Evolutionary conservation across 1,140 invertebrate species (phyloP), one percentile per base, ranked within the genome.

Genomic region (Nebria ingens): DNA sequence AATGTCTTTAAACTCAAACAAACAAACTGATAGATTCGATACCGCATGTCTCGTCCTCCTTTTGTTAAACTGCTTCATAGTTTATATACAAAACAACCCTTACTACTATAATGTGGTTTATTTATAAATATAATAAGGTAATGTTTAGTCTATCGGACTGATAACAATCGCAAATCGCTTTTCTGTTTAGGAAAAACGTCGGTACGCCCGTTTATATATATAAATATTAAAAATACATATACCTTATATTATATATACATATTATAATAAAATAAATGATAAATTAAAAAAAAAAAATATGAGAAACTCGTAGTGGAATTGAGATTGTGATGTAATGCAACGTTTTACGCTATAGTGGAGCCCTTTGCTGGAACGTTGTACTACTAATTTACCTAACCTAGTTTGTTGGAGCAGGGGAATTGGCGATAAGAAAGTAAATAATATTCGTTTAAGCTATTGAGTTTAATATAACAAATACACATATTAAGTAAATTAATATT

Each of bases 11-110:
- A n/a, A n/a, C n/a, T n/a, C n/a, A n/a, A n/a, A n/a, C n/a, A n/a
- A n/a, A n/a, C n/a, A n/a, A n/a, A n/a, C n/a, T n/a, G n/a, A 6
- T 29, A 29, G 25, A 29, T 29, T 29, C 25, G 25, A 29, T 29
- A n/a, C n/a, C n/a, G 17, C 40, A 12, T 45, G 40, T 45, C 40
- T 45, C n/a, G 40, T 45, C 40, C n/a, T n/a, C n/a, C n/a, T 17
- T 45, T 45, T 45, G 40, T 45, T 45, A 45, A 12, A 45, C 40
- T 11, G 40, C 40, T 45, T 45, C 40, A 45, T 45, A 45, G 40
- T 45, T 45, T 45, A 45, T 45, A 34, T n/a, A 34, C n/a, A 34
- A 6, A 34, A 34, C 25, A 6, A 9, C 6, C 40, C 40, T n/a
- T n/a, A n/a, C n/a, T n/a, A n/a, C n/a, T 45, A 17, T 11, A 45